Conservation (phyloP, 2,797 vertebrate species). For the Luscinia megarhynchos region DNA sequence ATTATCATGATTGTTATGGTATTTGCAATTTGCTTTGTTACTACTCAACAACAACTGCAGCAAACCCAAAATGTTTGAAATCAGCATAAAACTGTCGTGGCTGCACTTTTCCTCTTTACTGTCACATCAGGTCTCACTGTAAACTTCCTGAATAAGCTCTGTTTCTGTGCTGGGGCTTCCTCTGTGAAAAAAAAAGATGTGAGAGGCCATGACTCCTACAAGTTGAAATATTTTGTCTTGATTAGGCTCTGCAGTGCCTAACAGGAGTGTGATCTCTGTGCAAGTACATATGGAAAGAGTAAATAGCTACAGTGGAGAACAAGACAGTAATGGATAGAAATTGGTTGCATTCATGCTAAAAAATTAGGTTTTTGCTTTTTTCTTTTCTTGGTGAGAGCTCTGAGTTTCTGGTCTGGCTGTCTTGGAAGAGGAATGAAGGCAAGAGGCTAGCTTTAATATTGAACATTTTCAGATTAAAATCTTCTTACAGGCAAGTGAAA, state of each 20-base stretch:
- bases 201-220: background rate
- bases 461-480: background rate
- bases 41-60: slow-evolving; percentile 24
- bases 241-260: background rate
- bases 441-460: background rate
- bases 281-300: background rate
- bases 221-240: background rate
- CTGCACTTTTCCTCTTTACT: background rate
- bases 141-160: background rate
- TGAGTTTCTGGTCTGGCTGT: background rate
- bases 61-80: slow-evolving; percentile 10
- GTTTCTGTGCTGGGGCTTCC: background rate
- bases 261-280: background rate
- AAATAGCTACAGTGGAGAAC: background rate
- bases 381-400: background rate
- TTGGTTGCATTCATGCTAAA: background rate
- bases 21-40: slow-evolving; percentile 36
- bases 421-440: background rate
- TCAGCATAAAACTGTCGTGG: background rate
- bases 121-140: background rate
- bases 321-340: background rate
- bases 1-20: slow-evolving; percentile 46
- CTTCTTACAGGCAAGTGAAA: background rate
- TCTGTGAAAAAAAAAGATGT: background rate
- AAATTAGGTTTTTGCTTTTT: background rate